Conservation (phyloP, 2,113 vertebrate genomes). For the Sapayoa aenigma region DNA sequence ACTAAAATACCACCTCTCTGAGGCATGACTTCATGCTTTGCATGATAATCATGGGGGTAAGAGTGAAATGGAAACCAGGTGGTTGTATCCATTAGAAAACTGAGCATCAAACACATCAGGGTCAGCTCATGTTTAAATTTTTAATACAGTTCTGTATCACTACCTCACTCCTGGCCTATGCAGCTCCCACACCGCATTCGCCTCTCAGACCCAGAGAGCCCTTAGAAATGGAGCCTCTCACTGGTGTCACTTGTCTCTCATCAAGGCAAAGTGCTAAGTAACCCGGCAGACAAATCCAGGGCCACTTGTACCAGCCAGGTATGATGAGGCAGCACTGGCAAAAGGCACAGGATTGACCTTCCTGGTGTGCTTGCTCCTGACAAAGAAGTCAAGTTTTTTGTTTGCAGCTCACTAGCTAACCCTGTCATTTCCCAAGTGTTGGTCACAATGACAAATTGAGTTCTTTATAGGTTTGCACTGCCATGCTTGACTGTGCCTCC, state of each 20-base stretch:
- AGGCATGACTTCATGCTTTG: neutral
- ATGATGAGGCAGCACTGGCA: neutral
- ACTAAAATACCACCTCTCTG: neutral
- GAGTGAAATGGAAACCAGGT: slow-evolving; percentile 2
- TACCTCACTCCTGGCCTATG: neutral
- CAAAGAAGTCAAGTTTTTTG: neutral
- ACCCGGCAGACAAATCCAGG: neutral
- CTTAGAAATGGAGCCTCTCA: slow-evolving; percentile 52
- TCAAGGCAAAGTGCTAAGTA: slow-evolving; percentile 45
- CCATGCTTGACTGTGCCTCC: neutral
- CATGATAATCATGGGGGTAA: neutral
- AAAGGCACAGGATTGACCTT: neutral
- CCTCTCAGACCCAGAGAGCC: slow-evolving; percentile 28
- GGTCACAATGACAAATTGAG: neutral
- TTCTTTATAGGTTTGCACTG: neutral
- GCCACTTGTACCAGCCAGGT: neutral
- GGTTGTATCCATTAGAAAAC: neutral
- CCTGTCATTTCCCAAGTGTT: neutral
- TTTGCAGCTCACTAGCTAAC: neutral
- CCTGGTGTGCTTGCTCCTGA: neutral
- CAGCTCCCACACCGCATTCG: neutral
- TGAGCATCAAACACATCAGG: slow-evolving; percentile 11
- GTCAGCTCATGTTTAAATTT: slow-evolving; percentile 52
- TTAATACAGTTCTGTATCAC: slow-evolving; percentile 23
- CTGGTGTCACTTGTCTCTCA: slow-evolving; percentile 36